A percentile compares a stretch with the other conserved stretches of the same genome.
phyloP scores from a whole-genome alignment of 2,888 invertebrate genomes.

The Drosophila aldrichi region DNA sequence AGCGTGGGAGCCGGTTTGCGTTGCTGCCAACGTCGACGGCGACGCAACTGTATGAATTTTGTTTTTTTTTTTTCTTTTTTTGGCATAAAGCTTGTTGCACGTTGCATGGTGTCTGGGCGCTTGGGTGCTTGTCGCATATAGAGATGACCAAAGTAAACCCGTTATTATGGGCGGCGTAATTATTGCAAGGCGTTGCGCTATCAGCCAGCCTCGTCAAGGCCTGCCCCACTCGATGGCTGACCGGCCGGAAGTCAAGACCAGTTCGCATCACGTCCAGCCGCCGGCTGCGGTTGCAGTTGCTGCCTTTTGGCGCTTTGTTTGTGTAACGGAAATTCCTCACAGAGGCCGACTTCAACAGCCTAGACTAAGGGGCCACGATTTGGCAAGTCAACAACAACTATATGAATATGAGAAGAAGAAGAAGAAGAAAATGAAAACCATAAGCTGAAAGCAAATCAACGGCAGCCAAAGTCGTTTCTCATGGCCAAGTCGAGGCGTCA shows the following conservation, averaged over 20 bases:
- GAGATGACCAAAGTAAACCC: conserved; percentile 47
- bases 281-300: background rate
- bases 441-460: conserved; percentile 22
- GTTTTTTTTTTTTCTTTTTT: background rate
- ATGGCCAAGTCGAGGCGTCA: conserved; percentile 41
- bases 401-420: conserved; percentile 17
- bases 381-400: conserved; percentile 23
- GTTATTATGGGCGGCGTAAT: conserved; percentile 64
- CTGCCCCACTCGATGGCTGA: conserved; percentile 43
- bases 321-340: conserved; percentile 61
- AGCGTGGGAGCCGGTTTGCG: conserved; percentile 81
- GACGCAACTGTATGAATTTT: conserved; percentile 17
- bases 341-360: conserved; percentile 25
- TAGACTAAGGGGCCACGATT: conserved; percentile 50
- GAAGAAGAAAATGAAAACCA: conserved; percentile 2
- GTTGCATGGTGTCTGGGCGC: background rate
- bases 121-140: conserved; percentile 3
- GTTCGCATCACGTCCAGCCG: conserved; percentile 40
- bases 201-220: conserved; percentile 57
- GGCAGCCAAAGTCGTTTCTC: conserved; percentile 30
- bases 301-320: conserved; percentile 35
- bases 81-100: conserved; percentile 43
- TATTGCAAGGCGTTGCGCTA: conserved; percentile 45
- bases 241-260: conserved; percentile 71
- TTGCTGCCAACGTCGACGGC: conserved; percentile 12